phyloP scores from a whole-genome alignment of 2,113 vertebrate genomes.

The Solenodon paradoxus region DNA sequence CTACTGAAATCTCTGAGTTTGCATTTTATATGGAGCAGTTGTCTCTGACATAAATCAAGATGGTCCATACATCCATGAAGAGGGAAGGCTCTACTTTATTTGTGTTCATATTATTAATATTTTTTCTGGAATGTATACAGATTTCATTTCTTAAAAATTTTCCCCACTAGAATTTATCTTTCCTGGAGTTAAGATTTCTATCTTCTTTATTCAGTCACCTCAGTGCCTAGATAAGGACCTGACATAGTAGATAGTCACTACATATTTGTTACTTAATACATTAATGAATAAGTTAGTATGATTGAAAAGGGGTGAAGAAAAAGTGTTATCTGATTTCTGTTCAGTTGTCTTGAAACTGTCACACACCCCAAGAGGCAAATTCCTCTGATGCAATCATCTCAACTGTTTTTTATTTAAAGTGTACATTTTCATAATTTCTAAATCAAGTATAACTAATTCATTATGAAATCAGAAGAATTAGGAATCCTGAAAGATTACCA shows the following conservation, averaged over 20 bases:
- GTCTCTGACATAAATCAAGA: conserved; percentile 48
- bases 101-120: neutral
- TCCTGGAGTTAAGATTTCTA: neutral
- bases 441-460: neutral
- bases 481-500: neutral
- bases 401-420: neutral
- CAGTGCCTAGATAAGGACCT: neutral
- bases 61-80: conserved; percentile 24
- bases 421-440: neutral
- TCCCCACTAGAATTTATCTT: neutral
- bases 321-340: neutral
- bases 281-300: neutral
- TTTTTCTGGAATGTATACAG: no score
- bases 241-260: neutral
- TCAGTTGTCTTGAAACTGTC: neutral
- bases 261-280: neutral
- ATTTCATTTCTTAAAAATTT: no score
- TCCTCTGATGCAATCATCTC: neutral
- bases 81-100: neutral
- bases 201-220: neutral
- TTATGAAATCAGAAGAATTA: neutral
- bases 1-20: conserved; percentile 32
- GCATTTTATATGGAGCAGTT: conserved; percentile 37
- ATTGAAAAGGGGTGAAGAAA: neutral
- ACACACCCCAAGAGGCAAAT: neutral